Conservation (phyloP, 2,113 vertebrate species). For the Trinectes maculatus region DNA sequence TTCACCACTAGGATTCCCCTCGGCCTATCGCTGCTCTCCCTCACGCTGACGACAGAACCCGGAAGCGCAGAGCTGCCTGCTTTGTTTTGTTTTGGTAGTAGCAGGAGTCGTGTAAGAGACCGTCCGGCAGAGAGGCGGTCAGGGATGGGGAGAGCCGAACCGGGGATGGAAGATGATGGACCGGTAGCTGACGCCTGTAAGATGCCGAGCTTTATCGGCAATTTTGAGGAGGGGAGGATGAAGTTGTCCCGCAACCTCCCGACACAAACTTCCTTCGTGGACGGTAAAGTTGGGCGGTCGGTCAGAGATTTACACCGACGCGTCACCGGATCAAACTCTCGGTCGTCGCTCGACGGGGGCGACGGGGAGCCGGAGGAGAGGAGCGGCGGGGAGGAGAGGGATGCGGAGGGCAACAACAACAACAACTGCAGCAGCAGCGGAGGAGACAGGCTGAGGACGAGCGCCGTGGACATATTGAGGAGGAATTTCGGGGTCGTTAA, state of each 20-base stretch:
- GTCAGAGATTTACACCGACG: constrained; percentile 60
- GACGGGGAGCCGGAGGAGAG: constrained; percentile 34
- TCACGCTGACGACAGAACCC: constrained; percentile 73
- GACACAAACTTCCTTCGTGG: constrained; percentile 60
- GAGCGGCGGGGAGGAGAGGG: constrained; percentile 43
- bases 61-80: constrained; percentile 79
- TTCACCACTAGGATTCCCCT: constrained; percentile 40
- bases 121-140: constrained; percentile 19
- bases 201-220: constrained; percentile 74
- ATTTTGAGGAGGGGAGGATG: constrained; percentile 66
- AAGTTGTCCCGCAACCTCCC: constrained; percentile 60
- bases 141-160: constrained; percentile 76
- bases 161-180: constrained; percentile 90
- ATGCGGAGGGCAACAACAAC: constrained; percentile 69
- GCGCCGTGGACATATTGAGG: constrained; percentile 72
- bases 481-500: constrained; percentile 70
- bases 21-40: constrained; percentile 59
- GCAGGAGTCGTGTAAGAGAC: constrained; percentile 44
- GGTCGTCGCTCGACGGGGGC: constrained; percentile 42
- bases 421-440: constrained; percentile 71
- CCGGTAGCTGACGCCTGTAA: constrained; percentile 61
- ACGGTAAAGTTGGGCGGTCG: constrained; percentile 67
- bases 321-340: constrained; percentile 46
- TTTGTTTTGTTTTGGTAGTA: constrained; percentile 77
- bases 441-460: constrained; percentile 60